Base-by-base conservation (phyloP, 2,113 vertebrate species). In the Hemibagrus wyckioides region DNA sequence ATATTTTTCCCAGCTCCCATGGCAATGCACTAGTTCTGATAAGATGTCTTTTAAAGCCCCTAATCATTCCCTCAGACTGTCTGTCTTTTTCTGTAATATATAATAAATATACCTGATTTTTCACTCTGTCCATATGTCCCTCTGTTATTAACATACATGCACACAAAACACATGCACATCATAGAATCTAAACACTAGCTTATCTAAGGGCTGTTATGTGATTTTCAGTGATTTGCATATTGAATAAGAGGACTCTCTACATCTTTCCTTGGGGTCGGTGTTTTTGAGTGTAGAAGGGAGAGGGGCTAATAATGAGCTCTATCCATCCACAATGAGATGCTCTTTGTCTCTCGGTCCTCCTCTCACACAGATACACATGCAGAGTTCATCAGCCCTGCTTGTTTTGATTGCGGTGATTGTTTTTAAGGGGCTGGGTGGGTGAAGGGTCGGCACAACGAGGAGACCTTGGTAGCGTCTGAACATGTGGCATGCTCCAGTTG, bases 1-100 rank as follows among this genome's bases (percentile, higher is more conserved):
- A 92, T 89, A 91, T 92, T 88, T 87, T 81, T 88, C 76, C 36
- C 87, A 28, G 79, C 86, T 92, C 90, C 87, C 85, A 41, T 52
- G 85, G 86, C 86, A 89, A 86, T 91, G 90, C 86, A 89, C 90
- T 85, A 86, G 87, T 88, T 89, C 88, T 84, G 88, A 91, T 92
- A 90, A 92, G 85, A 89, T 92, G 87, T 91, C 86, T 92, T 89
- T 89, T 88, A 90, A 84, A 69, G 86, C 82, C 33, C 83, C 50
- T 88, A 80, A 77, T 88, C 89, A 87, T 63, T 90, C 54, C 48
- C 54, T 73, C 69, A 71, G 82, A 83, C 39, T 88, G 86, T 86
- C 73, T 56, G 39, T 82, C 82, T 50, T 56, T 59, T 33, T 80
- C 39, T 77, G 2, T 77, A 44, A 39, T 65, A 33, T 73, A 44